Percentiles rank a stretch among this genome's conserved stretches.
These are phyloP conservation scores for Alitta virens DNA, from an alignment of 2,888 invertebrate species.

Conservation along the genomic window DNA sequence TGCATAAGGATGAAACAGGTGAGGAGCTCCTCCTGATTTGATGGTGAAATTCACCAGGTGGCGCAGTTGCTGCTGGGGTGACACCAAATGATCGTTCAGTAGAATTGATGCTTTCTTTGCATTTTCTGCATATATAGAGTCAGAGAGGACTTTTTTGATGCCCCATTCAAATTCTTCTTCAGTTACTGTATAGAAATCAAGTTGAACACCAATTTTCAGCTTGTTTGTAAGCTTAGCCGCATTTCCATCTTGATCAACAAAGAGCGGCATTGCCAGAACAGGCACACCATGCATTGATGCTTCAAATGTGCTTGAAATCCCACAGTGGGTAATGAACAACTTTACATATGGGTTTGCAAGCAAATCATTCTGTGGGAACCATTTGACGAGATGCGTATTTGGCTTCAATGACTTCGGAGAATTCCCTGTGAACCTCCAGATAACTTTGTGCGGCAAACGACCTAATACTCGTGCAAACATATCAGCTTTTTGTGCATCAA, in stretches of 20 bases:
- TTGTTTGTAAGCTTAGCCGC: neutral
- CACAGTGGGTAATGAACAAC: constrained; percentile 6
- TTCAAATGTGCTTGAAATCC: constrained; percentile 3
- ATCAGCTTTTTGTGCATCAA: constrained; percentile 4
- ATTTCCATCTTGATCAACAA: constrained; percentile 4
- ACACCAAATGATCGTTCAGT: constrained; percentile 2
- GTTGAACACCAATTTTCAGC: neutral
- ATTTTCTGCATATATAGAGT: neutral
- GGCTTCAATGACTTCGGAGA: neutral
- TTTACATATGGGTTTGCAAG: neutral
- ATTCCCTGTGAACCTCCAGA: constrained; percentile 7
- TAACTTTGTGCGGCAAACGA: neutral
- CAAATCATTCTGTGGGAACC: constrained; percentile 11
- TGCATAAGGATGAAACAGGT: too few relatives aligned
- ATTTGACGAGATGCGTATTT: constrained; percentile 4
- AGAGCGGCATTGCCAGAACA: constrained; percentile 3
- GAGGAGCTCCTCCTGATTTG: too few relatives aligned
- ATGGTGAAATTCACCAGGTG: too few relatives aligned
- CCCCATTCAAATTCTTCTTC: neutral
- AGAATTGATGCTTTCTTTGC: neutral
- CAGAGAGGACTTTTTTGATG: neutral
- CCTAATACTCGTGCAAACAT: constrained; percentile 5
- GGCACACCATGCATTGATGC: constrained; percentile 2
- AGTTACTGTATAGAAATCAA: neutral
- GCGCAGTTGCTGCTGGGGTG: too few relatives aligned